These are phyloP conservation scores for Cryptotis parvus DNA, from an alignment of 2,113 vertebrate genomes.

Conservation along the genomic window DNA sequence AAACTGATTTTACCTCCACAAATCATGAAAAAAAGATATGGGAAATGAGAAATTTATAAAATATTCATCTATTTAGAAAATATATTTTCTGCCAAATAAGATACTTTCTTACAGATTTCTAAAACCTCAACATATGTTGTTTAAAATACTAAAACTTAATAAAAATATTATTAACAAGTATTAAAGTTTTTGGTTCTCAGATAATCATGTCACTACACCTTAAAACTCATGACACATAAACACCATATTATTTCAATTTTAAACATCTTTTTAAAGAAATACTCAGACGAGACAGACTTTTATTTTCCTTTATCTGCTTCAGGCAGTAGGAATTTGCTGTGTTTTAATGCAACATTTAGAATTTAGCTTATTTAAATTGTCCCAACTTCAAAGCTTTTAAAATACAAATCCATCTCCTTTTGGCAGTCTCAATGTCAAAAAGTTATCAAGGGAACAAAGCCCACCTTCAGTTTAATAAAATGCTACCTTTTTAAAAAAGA, in stretches of 20 bases:
- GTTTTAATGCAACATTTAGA: slow-evolving; percentile 72
- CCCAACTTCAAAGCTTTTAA: slow-evolving; percentile 75
- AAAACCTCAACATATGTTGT: neutral
- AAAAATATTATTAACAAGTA: slow-evolving; percentile 55
- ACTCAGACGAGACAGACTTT: slow-evolving; percentile 60
- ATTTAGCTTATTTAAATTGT: slow-evolving; percentile 79
- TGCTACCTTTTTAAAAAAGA: slow-evolving; percentile 60
- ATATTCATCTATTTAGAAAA: neutral
- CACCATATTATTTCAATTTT: slow-evolving; percentile 64
- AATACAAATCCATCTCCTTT: slow-evolving; percentile 71
- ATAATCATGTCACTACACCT: slow-evolving; percentile 62
- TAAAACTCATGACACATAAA: slow-evolving; percentile 46
- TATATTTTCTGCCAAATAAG: slow-evolving; percentile 58
- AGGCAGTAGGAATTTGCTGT: slow-evolving; percentile 74
- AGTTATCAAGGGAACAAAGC: slow-evolving; percentile 68
- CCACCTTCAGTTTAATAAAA: slow-evolving; percentile 68
- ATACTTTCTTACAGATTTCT: neutral
- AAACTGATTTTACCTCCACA: slow-evolving; percentile 21
- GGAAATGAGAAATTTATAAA: neutral
- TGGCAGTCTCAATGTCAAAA: slow-evolving; percentile 78
- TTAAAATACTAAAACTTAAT: neutral
- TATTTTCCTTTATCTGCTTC: slow-evolving; percentile 71
- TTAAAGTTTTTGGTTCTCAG: slow-evolving; percentile 59
- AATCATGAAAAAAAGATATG: neutral
- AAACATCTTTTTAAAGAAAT: slow-evolving; percentile 76